Evolutionary conservation across 2,888 invertebrate genomes (phyloP), one percentile per base, ranked within the genome.

Genomic region (Podotricha telesiphe): DNA sequence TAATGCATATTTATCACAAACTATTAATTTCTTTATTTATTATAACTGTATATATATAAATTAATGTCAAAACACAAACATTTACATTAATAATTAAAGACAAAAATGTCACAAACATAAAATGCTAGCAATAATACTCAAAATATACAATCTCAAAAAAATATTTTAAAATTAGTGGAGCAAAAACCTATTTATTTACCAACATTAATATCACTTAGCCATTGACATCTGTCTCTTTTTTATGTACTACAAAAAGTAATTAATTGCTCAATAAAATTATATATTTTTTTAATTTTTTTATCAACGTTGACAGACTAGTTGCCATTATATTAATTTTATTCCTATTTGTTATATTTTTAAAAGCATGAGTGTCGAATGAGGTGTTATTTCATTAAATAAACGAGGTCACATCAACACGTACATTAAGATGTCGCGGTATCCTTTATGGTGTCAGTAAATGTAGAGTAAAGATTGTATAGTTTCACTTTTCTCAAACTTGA

Each of bases 401-500:
- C 55, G 68, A 71, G 65, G 68, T 56, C 68, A 68, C 50, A 65
- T 62, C 62, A 71, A 71, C 68, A 68, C 64, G 48, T n/a, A 22
- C 63, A 70, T 70, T 59, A 64, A 64, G 47, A 70, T 53, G 70
- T 67, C 63, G 40, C 51, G 58, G 67, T 28, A 70, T 22, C 22
- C 58, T 64, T 64, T 64, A 64, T 58, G 34, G 51, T 55, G 58
- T 66, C 48, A 53, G 70, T n/a, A 65, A 50, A 63, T 56, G 62
- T 68, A 56, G 63, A 67, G 65, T 22, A 50, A 61, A 72, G 64
- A 28, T 74, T 65, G 67, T 62, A 70, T 47, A 69, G 72, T 72
- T 65, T 72, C 65, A 68, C 68, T 65, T 75, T 71, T 71, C 69
- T 62, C 65, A 68, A 73, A 70, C 63, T 34, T 69, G 67, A 70